Base-by-base conservation (phyloP, 2,113 vertebrate genomes). In the Andinoacara biseriatus region DNA sequence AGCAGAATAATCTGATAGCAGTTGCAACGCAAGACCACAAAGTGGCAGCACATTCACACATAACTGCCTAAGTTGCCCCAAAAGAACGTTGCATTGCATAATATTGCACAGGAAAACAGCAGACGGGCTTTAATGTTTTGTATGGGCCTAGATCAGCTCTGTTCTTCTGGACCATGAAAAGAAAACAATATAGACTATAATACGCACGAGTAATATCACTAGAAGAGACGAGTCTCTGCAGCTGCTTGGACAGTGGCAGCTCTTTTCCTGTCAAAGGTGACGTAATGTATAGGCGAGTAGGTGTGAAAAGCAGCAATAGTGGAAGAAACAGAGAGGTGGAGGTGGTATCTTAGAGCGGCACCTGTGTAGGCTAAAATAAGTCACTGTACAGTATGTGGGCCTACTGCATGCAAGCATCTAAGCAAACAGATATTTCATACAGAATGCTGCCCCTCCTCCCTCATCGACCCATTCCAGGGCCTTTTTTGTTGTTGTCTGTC, bases 181-280 rank as follows among this genome's bases (percentile, higher is more conserved):
- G 11, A 63, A 78, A 43, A 52, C 5, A 33, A 78, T 52, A 43
- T 35, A 0, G 9, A 49, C 29, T 46, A n/a, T 35, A 4, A 72
- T 38, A 6, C 52, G 69, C n/a, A 58, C 81, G 40, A 86, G 75
- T 20, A 58, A 3, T 52, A 29, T 26, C 60, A 17, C 2, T 7
- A 67, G 35, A 78, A 74, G 56, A 79, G 38, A 56, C 43, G 67
- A 52, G 57, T 62, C 35, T 58, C 8, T 82, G 77, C 81, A 72
- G 82, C 87, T 84, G 83, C 69, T 84, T 80, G 26, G 87, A 80
- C 76, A 54, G 76, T 81, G 26, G 87, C 75, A 59, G 84, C 77
- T 89, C 59, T 89, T 91, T 93, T 93, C 87, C 88, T 91, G 86
- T 33, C 7, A 29, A 76, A 57, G 76, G 91, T 93, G 91, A 93